These are phyloP conservation scores for Tragelaphus strepsiceros DNA, from an alignment of 2,113 vertebrate genomes.

Conservation along the genomic window DNA sequence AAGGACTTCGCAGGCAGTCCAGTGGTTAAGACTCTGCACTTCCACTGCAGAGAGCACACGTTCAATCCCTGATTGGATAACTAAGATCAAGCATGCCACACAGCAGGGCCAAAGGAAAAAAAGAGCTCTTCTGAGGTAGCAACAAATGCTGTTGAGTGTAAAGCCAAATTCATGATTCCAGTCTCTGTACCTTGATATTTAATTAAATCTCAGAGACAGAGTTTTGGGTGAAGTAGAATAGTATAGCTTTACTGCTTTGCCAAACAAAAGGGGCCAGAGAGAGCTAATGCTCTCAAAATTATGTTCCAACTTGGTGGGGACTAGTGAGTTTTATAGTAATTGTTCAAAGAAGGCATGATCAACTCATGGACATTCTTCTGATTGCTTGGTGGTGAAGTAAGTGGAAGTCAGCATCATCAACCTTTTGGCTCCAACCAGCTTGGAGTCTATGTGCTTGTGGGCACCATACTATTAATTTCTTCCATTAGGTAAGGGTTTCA, in stretches of 20 bases:
- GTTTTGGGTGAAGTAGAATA: background rate
- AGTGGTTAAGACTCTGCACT: background rate
- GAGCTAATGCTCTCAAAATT: background rate
- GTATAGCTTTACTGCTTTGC: background rate
- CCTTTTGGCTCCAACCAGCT: background rate
- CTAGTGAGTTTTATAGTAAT: background rate
- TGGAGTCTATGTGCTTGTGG: background rate
- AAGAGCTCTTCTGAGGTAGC: background rate
- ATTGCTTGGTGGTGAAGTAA: background rate
- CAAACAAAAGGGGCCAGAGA: background rate
- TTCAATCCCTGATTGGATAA: background rate
- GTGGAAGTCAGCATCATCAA: background rate
- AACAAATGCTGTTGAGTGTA: background rate
- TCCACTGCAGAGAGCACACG: background rate
- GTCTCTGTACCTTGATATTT: background rate
- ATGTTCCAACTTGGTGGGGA: background rate
- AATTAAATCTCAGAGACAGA: background rate
- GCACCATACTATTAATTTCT: background rate
- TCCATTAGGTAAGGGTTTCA: background rate
- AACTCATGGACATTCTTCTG: background rate
- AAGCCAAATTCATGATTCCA: background rate
- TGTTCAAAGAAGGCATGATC: background rate
- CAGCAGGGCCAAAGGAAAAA: background rate
- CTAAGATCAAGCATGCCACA: background rate
- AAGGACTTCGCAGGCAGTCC: background rate